Conservation (phyloP, 2,888 invertebrate species). For the Cenopis cana region DNA sequence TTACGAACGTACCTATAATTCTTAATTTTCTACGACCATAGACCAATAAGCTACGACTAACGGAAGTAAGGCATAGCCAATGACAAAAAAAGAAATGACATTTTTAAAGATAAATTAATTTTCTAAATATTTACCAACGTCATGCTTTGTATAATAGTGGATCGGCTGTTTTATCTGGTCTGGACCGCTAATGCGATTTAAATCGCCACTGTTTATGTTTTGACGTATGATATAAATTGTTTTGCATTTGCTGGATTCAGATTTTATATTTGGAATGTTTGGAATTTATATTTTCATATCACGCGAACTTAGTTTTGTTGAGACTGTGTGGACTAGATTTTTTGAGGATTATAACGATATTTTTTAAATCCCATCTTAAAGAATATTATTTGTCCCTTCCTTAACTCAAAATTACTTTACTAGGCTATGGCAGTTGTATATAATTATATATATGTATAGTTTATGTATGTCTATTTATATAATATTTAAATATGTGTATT, state of each 20-base stretch:
- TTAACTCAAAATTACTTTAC: no score
- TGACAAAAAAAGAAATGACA: no score
- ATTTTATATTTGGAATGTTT: constrained; percentile 37
- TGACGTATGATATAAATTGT: constrained; percentile 49
- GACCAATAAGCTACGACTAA: no score
- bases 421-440: no score
- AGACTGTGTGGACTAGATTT: not conserved
- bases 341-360: not conserved
- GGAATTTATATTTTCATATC: constrained; percentile 37
- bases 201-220: constrained; percentile 57
- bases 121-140: not conserved
- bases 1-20: not conserved
- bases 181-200: constrained; percentile 50
- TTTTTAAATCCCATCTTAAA: no score
- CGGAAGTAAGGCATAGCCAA: no score
- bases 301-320: not conserved
- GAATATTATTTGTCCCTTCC: no score
- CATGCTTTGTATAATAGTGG: not conserved
- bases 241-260: constrained; percentile 37
- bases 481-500: no score
- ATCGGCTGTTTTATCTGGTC: constrained; percentile 14
- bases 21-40: no score
- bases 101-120: no score
- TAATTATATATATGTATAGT: no score
- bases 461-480: no score